Percentiles rank a stretch among this genome's conserved stretches.
phyloP scores from a whole-genome alignment of 30 jellyfish, hydroid and myxozoan species.

The Aurelia sp. region DNA sequence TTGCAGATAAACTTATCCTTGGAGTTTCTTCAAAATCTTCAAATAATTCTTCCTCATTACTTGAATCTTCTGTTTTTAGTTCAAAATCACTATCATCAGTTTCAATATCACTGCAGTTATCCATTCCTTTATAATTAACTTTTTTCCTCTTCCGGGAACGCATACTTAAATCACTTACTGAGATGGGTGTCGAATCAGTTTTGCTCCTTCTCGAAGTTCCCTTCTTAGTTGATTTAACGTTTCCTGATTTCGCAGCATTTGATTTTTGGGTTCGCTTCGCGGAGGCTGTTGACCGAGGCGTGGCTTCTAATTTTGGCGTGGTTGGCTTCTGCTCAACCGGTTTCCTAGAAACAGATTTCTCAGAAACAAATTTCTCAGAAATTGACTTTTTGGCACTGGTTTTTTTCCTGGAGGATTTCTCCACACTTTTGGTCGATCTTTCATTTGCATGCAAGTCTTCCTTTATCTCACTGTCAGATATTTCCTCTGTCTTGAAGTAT shows the following conservation, averaged over 20 bases:
- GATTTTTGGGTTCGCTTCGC: too few relatives aligned
- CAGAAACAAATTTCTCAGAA: neutral
- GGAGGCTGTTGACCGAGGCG: too few relatives aligned
- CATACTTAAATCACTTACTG: neutral
- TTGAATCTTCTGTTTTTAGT: too few relatives aligned
- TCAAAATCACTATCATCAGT: slow-evolving; percentile 6
- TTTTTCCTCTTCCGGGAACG: slow-evolving; percentile 7
- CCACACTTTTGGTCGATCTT: neutral
- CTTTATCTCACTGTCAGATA: slow-evolving; percentile 1
- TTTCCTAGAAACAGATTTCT: too few relatives aligned
- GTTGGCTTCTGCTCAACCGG: too few relatives aligned
- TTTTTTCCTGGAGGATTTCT: too few relatives aligned
- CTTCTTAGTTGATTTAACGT: too few relatives aligned
- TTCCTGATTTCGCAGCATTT: neutral
- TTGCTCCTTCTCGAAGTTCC: neutral
- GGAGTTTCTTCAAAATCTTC: slow-evolving; percentile 39
- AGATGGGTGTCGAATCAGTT: neutral
- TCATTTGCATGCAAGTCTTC: slow-evolving; percentile 5
- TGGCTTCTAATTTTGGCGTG: too few relatives aligned
- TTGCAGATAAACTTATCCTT: slow-evolving; percentile 16
- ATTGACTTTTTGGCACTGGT: neutral
- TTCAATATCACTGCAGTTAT: too few relatives aligned
- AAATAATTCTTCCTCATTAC: slow-evolving; percentile 1
- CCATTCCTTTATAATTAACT: slow-evolving; percentile 39
- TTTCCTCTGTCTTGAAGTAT: neutral